Evolutionary conservation across 2,888 invertebrate species (phyloP).

Genomic region (Cactoblastis cactorum): DNA sequence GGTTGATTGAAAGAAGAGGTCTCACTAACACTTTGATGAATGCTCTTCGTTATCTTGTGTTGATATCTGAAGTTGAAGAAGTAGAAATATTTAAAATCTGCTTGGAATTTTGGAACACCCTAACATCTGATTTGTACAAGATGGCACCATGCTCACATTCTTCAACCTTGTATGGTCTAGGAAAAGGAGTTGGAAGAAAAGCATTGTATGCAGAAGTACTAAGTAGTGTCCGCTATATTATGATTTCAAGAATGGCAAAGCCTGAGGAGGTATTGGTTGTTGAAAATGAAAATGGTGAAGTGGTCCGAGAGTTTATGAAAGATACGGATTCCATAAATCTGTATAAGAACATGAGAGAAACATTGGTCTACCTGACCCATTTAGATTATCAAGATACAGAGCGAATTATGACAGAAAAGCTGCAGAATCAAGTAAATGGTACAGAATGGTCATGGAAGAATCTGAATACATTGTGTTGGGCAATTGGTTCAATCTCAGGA

Average conservation of each 20-base stretch:
- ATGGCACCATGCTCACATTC: conserved; percentile 85
- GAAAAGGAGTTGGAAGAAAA: conserved; percentile 79
- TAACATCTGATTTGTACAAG: conserved; percentile 95
- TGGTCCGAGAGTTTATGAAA: conserved; percentile 99
- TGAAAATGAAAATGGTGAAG: conserved; percentile 99
- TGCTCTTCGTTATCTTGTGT: conserved; percentile 91
- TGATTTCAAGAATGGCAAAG: conserved; percentile 99
- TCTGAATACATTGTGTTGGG: conserved; percentile 99
- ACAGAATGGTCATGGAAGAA: conserved; percentile 99
- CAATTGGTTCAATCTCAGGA: conserved; percentile 99
- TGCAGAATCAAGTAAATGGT: conserved; percentile 98
- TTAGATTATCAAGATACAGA: conserved; percentile 98
- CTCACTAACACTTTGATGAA: conserved; percentile 87
- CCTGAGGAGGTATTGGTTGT: conserved; percentile 99
- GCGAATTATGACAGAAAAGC: conserved; percentile 98
- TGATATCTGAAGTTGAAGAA: conserved; percentile 98
- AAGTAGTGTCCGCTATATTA: conserved; percentile 94
- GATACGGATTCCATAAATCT: conserved; percentile 99
- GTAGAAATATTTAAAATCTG: conserved; percentile 99
- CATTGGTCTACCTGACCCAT: conserved; percentile 98
- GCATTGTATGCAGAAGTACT: conserved; percentile 89
- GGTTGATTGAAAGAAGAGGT: conserved; percentile 90
- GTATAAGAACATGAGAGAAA: conserved; percentile 99
- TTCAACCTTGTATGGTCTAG: conserved; percentile 56
- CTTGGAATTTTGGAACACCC: conserved; percentile 98